Conservation (phyloP, 2,797 vertebrate genomes). For the Leucoraja ocellata region DNA sequence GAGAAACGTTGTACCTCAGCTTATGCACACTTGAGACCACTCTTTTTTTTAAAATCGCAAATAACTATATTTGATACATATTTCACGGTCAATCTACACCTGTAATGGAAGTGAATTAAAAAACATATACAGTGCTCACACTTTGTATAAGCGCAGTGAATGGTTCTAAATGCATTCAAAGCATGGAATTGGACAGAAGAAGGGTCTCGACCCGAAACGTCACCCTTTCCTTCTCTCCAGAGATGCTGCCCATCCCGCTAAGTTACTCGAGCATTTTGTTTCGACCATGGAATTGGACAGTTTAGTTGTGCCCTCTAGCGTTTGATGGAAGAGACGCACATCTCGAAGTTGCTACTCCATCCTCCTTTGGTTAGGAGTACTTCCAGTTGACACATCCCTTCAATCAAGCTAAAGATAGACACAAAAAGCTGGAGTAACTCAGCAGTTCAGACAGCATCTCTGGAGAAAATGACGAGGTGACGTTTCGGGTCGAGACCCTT, state of each 20-base stretch:
- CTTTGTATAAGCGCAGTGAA: not conserved
- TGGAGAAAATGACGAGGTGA: no score
- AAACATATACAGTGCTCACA: not conserved
- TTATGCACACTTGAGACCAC: no score
- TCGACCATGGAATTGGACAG: not conserved
- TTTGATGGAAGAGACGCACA: not conserved
- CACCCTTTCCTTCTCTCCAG: no score
- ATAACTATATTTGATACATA: not conserved
- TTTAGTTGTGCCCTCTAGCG: not conserved
- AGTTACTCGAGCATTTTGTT: no score
- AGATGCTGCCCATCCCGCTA: no score
- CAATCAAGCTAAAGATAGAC: no score
- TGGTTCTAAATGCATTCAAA: not conserved
- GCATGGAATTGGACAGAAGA: not conserved
- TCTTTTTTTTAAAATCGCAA: not conserved
- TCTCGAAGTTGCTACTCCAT: not conserved
- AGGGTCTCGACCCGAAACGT: no score
- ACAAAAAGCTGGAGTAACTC: no score
- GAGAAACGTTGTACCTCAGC: not conserved
- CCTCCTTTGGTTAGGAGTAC: not conserved
- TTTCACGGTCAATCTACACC: not conserved
- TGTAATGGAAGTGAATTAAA: not conserved
- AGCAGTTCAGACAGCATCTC: no score
- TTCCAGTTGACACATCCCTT: not conserved
- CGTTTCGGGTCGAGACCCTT: no score